These are phyloP conservation scores for Andrena trimmerana DNA, from an alignment of 2,888 invertebrate species.

Conservation along the genomic window DNA sequence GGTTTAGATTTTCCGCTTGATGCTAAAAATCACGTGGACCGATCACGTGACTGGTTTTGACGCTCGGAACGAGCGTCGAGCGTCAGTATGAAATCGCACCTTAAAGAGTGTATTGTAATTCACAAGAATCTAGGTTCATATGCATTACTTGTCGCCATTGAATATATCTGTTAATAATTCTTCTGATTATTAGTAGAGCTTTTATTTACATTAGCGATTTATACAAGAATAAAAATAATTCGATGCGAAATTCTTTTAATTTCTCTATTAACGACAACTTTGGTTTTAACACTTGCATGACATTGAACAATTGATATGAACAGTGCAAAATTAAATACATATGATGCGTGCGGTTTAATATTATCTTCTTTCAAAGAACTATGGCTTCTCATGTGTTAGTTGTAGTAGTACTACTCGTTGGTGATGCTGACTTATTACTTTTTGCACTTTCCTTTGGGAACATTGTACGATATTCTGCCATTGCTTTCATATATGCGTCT, in stretches of 20 bases:
- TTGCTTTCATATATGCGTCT: slow-evolving; percentile 68
- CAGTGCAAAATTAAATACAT: background rate
- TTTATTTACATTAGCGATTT: background rate
- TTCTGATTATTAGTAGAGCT: background rate
- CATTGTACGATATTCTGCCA: slow-evolving; percentile 49
- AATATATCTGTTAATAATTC: too few relatives aligned
- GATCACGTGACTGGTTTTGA: too few relatives aligned
- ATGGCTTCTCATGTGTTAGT: background rate
- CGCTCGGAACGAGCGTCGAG: too few relatives aligned
- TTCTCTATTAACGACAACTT: background rate
- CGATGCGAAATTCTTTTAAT: background rate
- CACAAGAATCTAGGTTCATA: too few relatives aligned
- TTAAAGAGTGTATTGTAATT: background rate
- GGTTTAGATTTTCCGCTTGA: too few relatives aligned
- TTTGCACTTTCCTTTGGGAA: background rate
- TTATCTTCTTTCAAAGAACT: slow-evolving; percentile 5
- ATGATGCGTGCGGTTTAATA: slow-evolving; percentile 1
- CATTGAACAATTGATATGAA: background rate
- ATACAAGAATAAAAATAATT: background rate
- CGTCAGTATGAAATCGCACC: too few relatives aligned
- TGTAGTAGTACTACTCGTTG: background rate
- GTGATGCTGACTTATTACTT: too few relatives aligned
- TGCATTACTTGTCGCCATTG: too few relatives aligned
- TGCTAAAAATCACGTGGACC: too few relatives aligned
- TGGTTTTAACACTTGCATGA: background rate